Conservation (phyloP, 2,797 vertebrate genomes). For the Sylvia borin region DNA sequence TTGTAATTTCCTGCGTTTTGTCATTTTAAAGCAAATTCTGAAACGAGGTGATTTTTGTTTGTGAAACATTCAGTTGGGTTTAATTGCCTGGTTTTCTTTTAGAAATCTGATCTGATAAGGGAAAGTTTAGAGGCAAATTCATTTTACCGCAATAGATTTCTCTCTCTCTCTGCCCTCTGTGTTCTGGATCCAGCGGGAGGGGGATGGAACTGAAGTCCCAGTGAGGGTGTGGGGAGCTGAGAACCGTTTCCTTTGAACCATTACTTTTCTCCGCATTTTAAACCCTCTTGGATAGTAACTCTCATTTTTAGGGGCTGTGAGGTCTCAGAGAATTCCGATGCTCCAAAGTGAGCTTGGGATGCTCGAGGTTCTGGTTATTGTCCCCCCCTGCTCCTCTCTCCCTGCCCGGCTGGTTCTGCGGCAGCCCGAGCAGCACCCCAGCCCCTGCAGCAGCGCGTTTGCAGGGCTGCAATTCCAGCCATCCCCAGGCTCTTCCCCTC, state of each 20-base stretch:
- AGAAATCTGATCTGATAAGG: neutral
- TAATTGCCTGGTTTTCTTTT: neutral
- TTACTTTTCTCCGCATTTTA: neutral
- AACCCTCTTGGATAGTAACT: neutral
- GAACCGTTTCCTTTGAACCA: neutral
- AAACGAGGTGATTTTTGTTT: neutral
- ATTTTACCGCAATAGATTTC: neutral
- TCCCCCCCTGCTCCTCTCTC: neutral
- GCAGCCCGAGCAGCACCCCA: neutral
- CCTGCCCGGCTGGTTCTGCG: neutral
- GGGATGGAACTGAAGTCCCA: fast-evolving
- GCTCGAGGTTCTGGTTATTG: neutral
- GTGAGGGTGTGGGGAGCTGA: fast-evolving
- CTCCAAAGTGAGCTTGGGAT: neutral
- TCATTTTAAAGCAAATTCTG: neutral
- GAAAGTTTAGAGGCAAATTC: neutral
- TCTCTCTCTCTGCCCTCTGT: fast-evolving
- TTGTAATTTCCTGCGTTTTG: constrained; percentile 39
- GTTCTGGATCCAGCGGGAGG: neutral
- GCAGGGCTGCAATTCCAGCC: neutral
- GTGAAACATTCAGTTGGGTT: neutral
- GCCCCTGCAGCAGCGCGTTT: neutral
- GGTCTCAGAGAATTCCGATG: neutral
- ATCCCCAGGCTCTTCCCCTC: neutral
- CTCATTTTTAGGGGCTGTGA: neutral